A percentile compares a stretch with the other conserved stretches of the same genome.
Conservation (phyloP, 2,797 vertebrate species). For the Cryptoprocta ferox region DNA sequence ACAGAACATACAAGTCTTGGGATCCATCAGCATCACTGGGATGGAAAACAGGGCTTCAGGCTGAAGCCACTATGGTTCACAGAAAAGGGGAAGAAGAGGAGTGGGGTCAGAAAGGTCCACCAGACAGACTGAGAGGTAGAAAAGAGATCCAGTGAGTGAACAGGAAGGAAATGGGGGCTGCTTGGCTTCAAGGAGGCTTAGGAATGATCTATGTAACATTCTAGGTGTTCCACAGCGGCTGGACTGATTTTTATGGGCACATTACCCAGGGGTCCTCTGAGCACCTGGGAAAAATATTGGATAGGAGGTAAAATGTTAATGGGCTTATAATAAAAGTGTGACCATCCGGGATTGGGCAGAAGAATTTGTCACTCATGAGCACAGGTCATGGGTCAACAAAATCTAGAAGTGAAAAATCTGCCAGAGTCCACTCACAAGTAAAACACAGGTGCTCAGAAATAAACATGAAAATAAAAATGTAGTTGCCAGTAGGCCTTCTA, state of each 20-base stretch:
- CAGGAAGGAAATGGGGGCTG: not conserved
- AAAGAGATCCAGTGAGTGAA: not conserved
- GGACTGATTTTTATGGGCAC: not conserved
- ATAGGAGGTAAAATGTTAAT: constrained; percentile 35
- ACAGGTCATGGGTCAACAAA: not conserved
- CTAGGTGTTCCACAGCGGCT: not conserved
- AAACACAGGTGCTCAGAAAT: not conserved
- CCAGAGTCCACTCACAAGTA: constrained; percentile 23
- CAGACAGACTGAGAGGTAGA: fast-evolving
- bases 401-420: not conserved
- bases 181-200: not conserved
- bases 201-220: not conserved
- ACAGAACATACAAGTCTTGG: not conserved
- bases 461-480: not conserved
- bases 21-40: not conserved
- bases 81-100: not conserved
- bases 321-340: constrained; percentile 10
- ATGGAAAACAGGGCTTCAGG: not conserved
- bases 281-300: not conserved
- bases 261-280: not conserved
- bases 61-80: not conserved
- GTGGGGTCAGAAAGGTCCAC: not conserved
- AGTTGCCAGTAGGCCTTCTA: not conserved
- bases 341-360: not conserved
- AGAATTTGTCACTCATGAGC: not conserved